These are phyloP conservation scores for Drosophila lacertosa DNA, from an alignment of 1,140 invertebrate genomes.

Conservation along the genomic window DNA sequence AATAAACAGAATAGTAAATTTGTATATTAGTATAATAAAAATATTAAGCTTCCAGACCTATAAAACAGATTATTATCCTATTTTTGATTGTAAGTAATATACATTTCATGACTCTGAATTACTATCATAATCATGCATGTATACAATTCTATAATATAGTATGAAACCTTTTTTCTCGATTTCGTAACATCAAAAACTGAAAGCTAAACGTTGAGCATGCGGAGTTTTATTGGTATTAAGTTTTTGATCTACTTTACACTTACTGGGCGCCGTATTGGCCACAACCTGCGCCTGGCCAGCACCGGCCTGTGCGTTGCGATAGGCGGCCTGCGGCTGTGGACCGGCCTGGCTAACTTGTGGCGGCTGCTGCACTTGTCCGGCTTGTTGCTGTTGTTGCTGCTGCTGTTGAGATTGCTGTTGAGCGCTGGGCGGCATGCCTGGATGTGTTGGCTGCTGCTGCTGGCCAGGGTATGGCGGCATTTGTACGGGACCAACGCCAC, in stretches of 20 bases:
- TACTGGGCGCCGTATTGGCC: conserved; percentile 66
- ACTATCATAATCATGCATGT: too few relatives aligned
- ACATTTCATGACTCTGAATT: too few relatives aligned
- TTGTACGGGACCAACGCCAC: conserved; percentile 57
- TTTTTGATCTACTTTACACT: conserved; percentile 59
- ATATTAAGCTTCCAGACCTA: too few relatives aligned
- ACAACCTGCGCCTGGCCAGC: conserved; percentile 58
- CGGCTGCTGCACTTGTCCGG: conserved; percentile 46
- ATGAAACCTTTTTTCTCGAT: too few relatives aligned
- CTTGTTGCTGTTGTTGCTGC: conserved; percentile 67
- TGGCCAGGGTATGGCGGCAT: conserved; percentile 75
- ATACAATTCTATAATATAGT: too few relatives aligned
- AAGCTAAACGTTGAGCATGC: not conserved
- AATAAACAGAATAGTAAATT: too few relatives aligned
- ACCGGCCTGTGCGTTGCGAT: conserved; percentile 61
- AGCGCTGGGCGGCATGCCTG: conserved; percentile 77
- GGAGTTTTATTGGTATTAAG: not conserved
- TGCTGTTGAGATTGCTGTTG: conserved; percentile 84
- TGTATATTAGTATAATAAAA: too few relatives aligned
- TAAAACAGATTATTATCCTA: too few relatives aligned
- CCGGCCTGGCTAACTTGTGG: conserved; percentile 53
- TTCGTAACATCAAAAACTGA: not conserved
- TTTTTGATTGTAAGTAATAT: too few relatives aligned
- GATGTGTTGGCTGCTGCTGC: conserved; percentile 60
- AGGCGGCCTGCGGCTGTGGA: conserved; percentile 57